These are phyloP conservation scores for Capitulum mitella DNA, from an alignment of 2,888 invertebrate species.

Conservation along the genomic window DNA sequence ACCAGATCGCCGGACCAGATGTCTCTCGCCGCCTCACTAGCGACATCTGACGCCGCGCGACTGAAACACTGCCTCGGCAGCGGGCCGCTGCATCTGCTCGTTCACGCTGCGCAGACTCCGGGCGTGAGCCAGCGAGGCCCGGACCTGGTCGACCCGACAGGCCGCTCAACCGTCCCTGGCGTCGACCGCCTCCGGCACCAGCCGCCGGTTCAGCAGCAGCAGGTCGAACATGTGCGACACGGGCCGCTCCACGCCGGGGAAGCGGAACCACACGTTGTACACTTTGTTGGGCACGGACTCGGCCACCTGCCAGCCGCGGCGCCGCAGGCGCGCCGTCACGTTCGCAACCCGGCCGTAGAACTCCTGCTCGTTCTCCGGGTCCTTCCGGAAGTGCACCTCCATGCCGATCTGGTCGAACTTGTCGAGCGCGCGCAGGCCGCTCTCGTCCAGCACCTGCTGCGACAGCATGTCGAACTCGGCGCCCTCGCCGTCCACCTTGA, in stretches of 20 bases:
- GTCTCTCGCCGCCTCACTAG: too few relatives aligned
- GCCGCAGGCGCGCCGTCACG: background rate
- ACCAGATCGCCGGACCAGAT: too few relatives aligned
- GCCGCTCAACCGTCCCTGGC: too few relatives aligned
- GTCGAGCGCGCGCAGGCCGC: background rate
- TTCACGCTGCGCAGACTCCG: too few relatives aligned
- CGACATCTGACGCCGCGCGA: too few relatives aligned
- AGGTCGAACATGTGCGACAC: background rate
- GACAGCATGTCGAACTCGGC: constrained; percentile 40
- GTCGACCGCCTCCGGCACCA: too few relatives aligned
- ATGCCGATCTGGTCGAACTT: constrained; percentile 19
- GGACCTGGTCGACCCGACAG: too few relatives aligned
- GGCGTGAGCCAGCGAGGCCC: too few relatives aligned
- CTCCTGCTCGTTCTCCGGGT: background rate
- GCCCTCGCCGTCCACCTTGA: constrained; percentile 45
- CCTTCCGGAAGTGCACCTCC: constrained; percentile 1
- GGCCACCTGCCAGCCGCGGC: background rate
- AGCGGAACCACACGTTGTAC: background rate
- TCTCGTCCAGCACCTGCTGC: constrained; percentile 2
- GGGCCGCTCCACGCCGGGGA: background rate
- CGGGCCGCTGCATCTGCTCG: too few relatives aligned
- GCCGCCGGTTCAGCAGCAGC: too few relatives aligned
- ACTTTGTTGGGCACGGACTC: background rate
- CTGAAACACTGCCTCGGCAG: too few relatives aligned
- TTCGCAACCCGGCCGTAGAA: background rate